Base-by-base conservation (phyloP, 2,888 invertebrate genomes). In the Drosophila monieri region DNA sequence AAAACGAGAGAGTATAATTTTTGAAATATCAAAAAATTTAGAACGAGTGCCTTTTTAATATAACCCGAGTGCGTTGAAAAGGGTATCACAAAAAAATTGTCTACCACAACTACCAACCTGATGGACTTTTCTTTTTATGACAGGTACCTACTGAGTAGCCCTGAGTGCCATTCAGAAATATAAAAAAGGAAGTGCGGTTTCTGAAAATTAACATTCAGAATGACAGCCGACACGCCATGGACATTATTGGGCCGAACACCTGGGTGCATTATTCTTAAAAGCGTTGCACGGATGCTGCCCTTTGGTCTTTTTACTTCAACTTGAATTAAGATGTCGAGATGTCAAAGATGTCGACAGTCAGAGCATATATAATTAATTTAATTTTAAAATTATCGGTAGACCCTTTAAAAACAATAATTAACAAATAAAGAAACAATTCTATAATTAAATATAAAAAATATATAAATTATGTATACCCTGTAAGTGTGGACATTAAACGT, bases 251-350 rank as follows among this genome's bases (percentile, higher is more conserved):
- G 65, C 60, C 58, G 68, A 59, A 62, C 54, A 37, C 51, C 64
- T 69, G 37, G 23, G 35, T 79, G 84, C 83, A 87, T 73, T 64
- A 76, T 71, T 74, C 73, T 83, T 57, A 80, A 76, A 60, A 72
- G 56, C 55, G 58, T 56, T 53, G 68, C 52, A 52, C 43, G 48
- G 44, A 15, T 53, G 35, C 15, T n/a, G 14, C 25, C 21, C 21
- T n/a, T n/a, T 43, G 41, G 59, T 58, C 76, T 56, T 73, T 58
- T 68, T 61, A 32, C 61, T 74, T 70, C 3, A 32, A 27, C 41
- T 53, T 61, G 69, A 80, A 84, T 84, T 80, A 74, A 77, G 67
- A 69, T 15, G 23, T n/a, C 15, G 14, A 47, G n/a, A n/a, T n/a
- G n/a, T n/a, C n/a, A n/a, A 74, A 78, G 67, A 69, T 15, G 23